These are phyloP conservation scores for Scelioninae gen. 2 DNA, from an alignment of 2,888 invertebrate species.

Conservation along the genomic window DNA sequence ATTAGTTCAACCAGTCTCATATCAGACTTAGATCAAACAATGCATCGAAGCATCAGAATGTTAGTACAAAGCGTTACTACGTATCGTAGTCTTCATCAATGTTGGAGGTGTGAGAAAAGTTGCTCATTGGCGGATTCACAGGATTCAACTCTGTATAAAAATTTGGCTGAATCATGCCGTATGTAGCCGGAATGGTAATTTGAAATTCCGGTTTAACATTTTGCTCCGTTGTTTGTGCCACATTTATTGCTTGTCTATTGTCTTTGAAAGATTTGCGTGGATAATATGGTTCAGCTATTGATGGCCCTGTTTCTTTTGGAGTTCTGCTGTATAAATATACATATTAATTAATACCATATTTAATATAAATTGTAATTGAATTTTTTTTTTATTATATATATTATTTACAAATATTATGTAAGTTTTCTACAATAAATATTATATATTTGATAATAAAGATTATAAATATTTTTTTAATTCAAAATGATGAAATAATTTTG, in stretches of 20 bases:
- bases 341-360: slow-evolving; percentile 3
- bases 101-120: slow-evolving; percentile 70
- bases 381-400: too few species aligned
- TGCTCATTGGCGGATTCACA: slow-evolving; percentile 68
- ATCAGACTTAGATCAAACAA: slow-evolving; percentile 55
- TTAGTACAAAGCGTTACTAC: slow-evolving; percentile 64
- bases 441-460: too few species aligned
- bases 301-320: slow-evolving; percentile 61
- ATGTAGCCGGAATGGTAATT: slow-evolving; percentile 70
- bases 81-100: slow-evolving; percentile 74
- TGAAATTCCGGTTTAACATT: slow-evolving; percentile 68
- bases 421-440: too few species aligned
- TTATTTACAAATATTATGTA: too few species aligned
- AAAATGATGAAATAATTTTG: too few species aligned
- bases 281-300: slow-evolving; percentile 55
- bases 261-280: slow-evolving; percentile 52
- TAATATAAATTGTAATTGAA: too few species aligned
- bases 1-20: slow-evolving; percentile 45
- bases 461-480: too few species aligned
- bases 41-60: slow-evolving; percentile 19
- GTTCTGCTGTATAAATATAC: slow-evolving; percentile 53
- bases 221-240: slow-evolving; percentile 53
- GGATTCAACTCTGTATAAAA: slow-evolving; percentile 74
- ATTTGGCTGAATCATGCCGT: slow-evolving; percentile 72
- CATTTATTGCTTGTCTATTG: slow-evolving; percentile 29